Base-by-base conservation (phyloP, 2,797 vertebrate genomes). In the Enteromius treurensis region DNA sequence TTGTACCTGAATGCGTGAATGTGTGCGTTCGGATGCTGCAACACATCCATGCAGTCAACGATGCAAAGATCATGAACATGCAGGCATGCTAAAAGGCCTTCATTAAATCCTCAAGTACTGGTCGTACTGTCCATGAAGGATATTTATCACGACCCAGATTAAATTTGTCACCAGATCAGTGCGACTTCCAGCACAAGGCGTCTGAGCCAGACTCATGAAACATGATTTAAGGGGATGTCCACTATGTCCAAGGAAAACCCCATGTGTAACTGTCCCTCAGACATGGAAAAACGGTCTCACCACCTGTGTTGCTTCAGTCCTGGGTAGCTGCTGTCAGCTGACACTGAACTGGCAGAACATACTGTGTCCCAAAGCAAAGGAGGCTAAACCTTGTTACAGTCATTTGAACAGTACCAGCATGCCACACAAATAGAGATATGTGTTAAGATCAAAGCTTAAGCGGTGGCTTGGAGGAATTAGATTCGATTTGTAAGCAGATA, bases 321-420 rank as follows among this genome's bases (percentile, higher is more conserved):
- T 70, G 77, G 78, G 83, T 81, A 86, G 55, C 67, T 64, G 17
- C 65, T 77, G 91, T 93, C 95, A 96, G 93, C 94, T 96, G 95
- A 95, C 93, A 93, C 91, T 65, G 93, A 93, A 92, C 42, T 45
- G 77, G 92, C 90, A 90, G 83, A 89, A 94, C 93, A 95, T 93
- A 92, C 78, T 8, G 89, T 91, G 94, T 82, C 95, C 93, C 93
- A 93, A 84, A 85, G 83, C 84, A 64, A 84, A 85, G 84, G 83
- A 81, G 88, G 78, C 89, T 87, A 92, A 93, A 91, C 87, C 80
- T 84, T 90, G 92, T 90, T 94, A 93, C 92, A 93, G 94, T 1
- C 68, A 90, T 92, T 93, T 91, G 90, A 93, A 90, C 55, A 75
- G 64, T 19, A 42, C 19, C 5, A 5, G 19, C 37, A 37, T 76